These are phyloP conservation scores for Teinopalpus imperialis DNA, from an alignment of 2,888 invertebrate genomes.

Conservation along the genomic window DNA sequence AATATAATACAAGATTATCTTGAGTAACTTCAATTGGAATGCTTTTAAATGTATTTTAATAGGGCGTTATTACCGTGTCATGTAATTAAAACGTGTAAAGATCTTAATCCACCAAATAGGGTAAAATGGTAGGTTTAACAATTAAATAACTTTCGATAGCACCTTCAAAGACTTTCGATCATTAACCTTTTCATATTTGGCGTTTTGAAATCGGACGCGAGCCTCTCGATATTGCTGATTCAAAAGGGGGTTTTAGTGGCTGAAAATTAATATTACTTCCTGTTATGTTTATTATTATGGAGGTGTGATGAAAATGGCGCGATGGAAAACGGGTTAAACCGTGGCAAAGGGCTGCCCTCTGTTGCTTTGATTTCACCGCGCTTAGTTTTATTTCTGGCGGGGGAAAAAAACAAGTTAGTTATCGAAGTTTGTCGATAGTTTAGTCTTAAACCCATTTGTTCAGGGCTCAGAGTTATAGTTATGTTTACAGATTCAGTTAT, in stretches of 20 bases:
- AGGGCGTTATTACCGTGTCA: no score
- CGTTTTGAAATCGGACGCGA: slow-evolving; percentile 36
- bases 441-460: no score
- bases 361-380: slow-evolving; percentile 54
- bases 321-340: slow-evolving; percentile 49
- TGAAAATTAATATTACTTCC: slow-evolving; percentile 69
- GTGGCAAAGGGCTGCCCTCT: slow-evolving; percentile 43
- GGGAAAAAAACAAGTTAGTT: no score
- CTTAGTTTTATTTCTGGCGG: no score
- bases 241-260: slow-evolving; percentile 53
- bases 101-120: no score
- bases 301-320: slow-evolving; percentile 65
- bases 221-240: slow-evolving; percentile 56
- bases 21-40: no score
- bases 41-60: no score
- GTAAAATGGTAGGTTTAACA: slow-evolving; percentile 2
- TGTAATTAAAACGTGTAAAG: no score
- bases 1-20: no score
- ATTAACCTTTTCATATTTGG: slow-evolving; percentile 47
- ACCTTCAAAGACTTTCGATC: slow-evolving; percentile 44
- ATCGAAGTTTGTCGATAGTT: no score
- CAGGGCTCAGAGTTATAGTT: no score
- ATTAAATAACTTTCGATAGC: slow-evolving; percentile 45
- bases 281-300: slow-evolving; percentile 64
- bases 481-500: no score